Evolutionary conservation across 2,888 invertebrate genomes (phyloP).

Genomic region (Endotricha flammealis): DNA sequence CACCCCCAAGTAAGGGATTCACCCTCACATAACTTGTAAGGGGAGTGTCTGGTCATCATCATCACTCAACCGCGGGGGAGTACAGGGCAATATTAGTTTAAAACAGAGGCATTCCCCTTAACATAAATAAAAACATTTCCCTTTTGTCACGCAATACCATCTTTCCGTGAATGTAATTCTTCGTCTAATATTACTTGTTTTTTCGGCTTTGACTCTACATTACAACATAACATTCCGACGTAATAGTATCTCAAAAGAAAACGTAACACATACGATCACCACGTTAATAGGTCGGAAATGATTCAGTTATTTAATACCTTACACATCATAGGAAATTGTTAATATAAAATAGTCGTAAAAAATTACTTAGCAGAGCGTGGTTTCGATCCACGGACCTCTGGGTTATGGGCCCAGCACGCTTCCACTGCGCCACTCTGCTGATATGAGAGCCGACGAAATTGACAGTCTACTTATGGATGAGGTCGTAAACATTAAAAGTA

Average conservation of each 20-base stretch:
- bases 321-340: constrained; percentile 15
- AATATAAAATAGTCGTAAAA: constrained; percentile 14
- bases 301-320: not conserved
- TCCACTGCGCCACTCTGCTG: constrained; percentile 90
- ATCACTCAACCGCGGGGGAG: constrained; percentile 45
- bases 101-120: constrained; percentile 32
- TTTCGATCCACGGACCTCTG: constrained; percentile 96
- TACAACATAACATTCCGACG: too few species aligned
- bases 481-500: too few species aligned
- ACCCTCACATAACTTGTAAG: constrained; percentile 48
- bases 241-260: not conserved
- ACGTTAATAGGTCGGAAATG: not conserved
- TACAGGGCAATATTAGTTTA: constrained; percentile 48
- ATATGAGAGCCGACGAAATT: constrained; percentile 6
- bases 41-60: constrained; percentile 62
- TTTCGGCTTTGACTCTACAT: too few species aligned
- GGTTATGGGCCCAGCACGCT: constrained; percentile 92
- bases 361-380: constrained; percentile 82
- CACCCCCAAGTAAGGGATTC: constrained; percentile 46
- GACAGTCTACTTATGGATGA: not conserved
- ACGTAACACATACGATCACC: not conserved
- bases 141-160: constrained; percentile 29
- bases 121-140: constrained; percentile 33
- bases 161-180: too few species aligned
- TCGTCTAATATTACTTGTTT: too few species aligned